phyloP scores from a whole-genome alignment of 1,140 invertebrate species.

The Drosophila orena region DNA sequence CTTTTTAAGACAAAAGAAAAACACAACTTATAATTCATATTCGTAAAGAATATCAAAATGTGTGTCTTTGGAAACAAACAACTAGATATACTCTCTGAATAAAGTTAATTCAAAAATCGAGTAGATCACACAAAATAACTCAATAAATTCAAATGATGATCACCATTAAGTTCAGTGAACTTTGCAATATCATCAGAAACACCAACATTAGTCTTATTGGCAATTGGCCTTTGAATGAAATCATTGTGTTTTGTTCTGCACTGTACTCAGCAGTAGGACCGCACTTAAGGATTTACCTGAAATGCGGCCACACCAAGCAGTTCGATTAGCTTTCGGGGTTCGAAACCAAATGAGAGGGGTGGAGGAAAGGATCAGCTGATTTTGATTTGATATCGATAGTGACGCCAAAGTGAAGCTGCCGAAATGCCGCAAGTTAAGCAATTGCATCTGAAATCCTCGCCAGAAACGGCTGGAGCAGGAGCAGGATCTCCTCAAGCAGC shows the following conservation, averaged over 20 bases:
- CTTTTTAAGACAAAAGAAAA: too few species aligned
- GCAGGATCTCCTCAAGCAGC: constrained; percentile 11
- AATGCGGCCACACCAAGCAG: not conserved
- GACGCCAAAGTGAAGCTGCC: not conserved
- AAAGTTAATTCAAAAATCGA: too few species aligned
- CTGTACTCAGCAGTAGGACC: not conserved
- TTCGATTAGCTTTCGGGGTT: not conserved
- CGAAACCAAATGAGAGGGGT: constrained; percentile 3
- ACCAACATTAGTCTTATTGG: not conserved
- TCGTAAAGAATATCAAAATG: too few species aligned
- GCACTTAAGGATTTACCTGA: not conserved
- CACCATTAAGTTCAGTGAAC: too few species aligned
- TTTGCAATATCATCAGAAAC: too few species aligned
- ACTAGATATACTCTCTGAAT: too few species aligned
- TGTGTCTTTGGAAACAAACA: too few species aligned
- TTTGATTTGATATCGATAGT: not conserved
- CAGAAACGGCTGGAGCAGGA: not conserved
- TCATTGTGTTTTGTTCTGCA: too few species aligned
- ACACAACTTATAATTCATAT: too few species aligned
- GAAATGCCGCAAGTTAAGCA: constrained; percentile 4
- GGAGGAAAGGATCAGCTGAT: constrained; percentile 3
- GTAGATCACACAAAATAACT: too few species aligned
- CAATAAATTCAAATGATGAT: too few species aligned
- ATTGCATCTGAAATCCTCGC: not conserved
- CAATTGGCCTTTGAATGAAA: too few species aligned